Conservation (phyloP, 1,140 invertebrate species). For the Pentalonia nigronervosa region DNA sequence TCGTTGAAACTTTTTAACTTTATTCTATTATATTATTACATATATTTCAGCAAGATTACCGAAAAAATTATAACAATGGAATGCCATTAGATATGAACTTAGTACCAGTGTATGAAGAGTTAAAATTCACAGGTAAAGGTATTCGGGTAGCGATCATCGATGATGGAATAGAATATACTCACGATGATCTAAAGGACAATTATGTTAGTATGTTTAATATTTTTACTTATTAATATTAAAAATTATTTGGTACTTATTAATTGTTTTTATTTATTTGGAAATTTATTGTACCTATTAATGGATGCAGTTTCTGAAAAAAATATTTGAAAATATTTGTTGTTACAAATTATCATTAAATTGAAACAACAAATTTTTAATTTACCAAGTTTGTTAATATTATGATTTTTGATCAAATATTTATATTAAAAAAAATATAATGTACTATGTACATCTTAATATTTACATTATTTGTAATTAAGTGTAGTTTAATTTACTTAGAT, state of each 20-base stretch:
- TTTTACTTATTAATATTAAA: background rate
- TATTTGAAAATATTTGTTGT: too few relatives aligned
- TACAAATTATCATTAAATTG: too few relatives aligned
- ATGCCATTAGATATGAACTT: slow-evolving; percentile 79
- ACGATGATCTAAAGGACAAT: slow-evolving; percentile 79
- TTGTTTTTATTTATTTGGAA: background rate
- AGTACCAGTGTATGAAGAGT: slow-evolving; percentile 76
- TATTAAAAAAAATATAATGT: background rate
- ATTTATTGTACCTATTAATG: background rate
- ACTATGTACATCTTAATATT: background rate
- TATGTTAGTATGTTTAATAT: slow-evolving; percentile 72
- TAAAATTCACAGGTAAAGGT: slow-evolving; percentile 81
- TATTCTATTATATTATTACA: background rate
- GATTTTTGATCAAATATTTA: background rate
- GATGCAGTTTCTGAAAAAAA: too few relatives aligned
- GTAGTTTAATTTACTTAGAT: background rate
- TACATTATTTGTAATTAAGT: background rate
- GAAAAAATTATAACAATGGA: slow-evolving; percentile 61
- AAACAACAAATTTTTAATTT: too few relatives aligned
- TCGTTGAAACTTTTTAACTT: background rate
- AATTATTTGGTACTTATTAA: background rate
- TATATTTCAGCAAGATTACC: slow-evolving; percentile 71
- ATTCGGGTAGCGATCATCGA: slow-evolving; percentile 84
- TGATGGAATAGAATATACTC: slow-evolving; percentile 84
- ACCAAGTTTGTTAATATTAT: too few relatives aligned